Evolutionary conservation across 37 sponge, comb jelly and placozoan species (phyloP), one percentile per base, ranked within the genome.

Genomic region (Eunapius fragilis): DNA sequence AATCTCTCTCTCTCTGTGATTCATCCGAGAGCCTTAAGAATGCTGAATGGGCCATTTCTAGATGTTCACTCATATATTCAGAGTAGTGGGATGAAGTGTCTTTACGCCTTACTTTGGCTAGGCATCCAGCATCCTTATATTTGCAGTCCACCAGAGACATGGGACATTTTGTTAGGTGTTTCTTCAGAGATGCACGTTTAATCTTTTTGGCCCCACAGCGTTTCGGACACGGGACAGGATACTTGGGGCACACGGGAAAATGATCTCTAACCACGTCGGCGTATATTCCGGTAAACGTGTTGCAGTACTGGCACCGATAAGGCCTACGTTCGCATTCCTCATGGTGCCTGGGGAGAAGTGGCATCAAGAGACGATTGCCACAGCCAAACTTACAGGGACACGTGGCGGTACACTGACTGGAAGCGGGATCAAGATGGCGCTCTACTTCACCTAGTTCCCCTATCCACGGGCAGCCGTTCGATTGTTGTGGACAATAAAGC

Each of bases 381-480:
- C 85, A 87, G 26, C 68, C 31, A 32, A 77, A 69, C 6, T 67
- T 73, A 68, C 87, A 82, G n/a, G 48, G 69, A 25, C 47, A 69
- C 24, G 19, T 13, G 34, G 84, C 50, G 31, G 45, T 72, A 41
- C 74, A 87, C 30, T 72, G 72, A 14, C 92, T 84, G 23, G 68
- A 72, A 37, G 74, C 33, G 24, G 70, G 77, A 31, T 88, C 89
- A 13, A 77, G 11, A 37, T 91, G 92, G 2, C 74, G 26, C 38
- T 78, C 41, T 25, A 79, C 38, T 10, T 37, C 36, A 31, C 84
- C 84, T 31, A 91, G 74, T 11, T 31, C 41, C 28, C 89, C 92
- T 25, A 48, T 33, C 92, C 92, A 92, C 67, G 5, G 31, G 50
- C 92, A 92, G 6, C 92, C 92, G 26, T 69, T 31, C 34, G 34